phyloP scores from a whole-genome alignment of 2,113 vertebrate species.

The Dasyornis broadbenti region DNA sequence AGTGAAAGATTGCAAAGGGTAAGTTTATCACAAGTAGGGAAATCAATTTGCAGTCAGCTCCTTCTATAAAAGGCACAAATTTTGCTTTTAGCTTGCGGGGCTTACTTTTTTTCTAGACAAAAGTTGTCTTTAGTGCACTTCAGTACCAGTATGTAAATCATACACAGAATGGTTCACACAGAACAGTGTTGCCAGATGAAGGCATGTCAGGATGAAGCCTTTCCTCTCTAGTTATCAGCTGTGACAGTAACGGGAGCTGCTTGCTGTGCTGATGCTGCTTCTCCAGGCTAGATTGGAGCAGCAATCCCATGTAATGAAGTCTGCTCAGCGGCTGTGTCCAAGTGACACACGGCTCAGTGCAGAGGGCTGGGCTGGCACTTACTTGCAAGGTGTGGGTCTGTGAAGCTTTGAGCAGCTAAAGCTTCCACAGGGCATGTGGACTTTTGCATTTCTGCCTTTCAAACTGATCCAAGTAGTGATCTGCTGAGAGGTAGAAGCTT shows the following conservation, averaged over 20 bases:
- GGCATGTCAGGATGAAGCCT: not conserved
- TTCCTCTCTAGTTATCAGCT: not conserved
- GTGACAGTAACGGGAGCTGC: not conserved
- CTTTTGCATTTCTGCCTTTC: not conserved
- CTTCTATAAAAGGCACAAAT: not conserved
- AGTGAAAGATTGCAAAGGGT: not conserved
- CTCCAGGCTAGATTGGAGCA: not conserved
- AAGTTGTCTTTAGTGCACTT: not conserved
- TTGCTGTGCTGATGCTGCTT: not conserved
- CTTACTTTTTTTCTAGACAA: not conserved
- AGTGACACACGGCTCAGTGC: rapidly evolving
- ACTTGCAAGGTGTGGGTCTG: not conserved
- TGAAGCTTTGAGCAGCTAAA: not conserved
- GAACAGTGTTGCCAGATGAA: rapidly evolving
- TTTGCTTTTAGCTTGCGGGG: not conserved
- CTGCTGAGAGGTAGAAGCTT: not conserved
- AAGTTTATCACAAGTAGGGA: not conserved
- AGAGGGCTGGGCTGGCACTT: not conserved
- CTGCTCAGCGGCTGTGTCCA: rapidly evolving
- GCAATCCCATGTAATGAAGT: not conserved
- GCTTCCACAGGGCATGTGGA: not conserved
- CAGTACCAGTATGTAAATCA: not conserved
- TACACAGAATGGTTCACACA: not conserved
- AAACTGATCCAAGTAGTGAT: not conserved
- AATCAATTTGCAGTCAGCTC: not conserved